These are phyloP conservation scores for Motacilla alba DNA, from an alignment of 2,113 vertebrate genomes.

Conservation along the genomic window DNA sequence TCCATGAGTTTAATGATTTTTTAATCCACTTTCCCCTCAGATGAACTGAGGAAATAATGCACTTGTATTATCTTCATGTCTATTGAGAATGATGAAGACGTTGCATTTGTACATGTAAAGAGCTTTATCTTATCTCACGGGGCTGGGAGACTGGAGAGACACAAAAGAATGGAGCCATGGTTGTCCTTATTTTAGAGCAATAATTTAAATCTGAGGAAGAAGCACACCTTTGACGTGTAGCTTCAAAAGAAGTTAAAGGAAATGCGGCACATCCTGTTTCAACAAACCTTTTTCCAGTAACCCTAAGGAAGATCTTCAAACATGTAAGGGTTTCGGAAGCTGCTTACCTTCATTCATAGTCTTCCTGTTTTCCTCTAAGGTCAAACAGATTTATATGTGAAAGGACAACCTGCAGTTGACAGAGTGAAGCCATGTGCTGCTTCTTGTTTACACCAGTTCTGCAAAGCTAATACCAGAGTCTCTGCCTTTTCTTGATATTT, in stretches of 20 bases:
- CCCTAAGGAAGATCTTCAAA: background rate
- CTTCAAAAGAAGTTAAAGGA: conserved; percentile 24
- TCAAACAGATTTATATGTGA: conserved; percentile 45
- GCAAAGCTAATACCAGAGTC: background rate
- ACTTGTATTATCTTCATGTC: background rate
- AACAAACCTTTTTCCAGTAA: conserved; percentile 20
- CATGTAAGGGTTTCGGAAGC: background rate
- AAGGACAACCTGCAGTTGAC: conserved; percentile 16
- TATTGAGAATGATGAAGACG: background rate
- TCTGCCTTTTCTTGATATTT: background rate
- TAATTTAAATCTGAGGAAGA: background rate
- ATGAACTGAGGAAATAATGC: background rate
- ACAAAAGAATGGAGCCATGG: background rate
- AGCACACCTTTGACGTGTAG: background rate
- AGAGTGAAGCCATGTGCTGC: background rate
- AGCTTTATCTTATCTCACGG: background rate
- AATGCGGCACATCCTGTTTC: background rate
- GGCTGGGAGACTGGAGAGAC: background rate
- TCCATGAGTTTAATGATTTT: background rate
- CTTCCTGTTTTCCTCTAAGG: conserved; percentile 44
- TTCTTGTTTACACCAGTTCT: background rate
- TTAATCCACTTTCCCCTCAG: background rate
- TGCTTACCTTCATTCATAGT: background rate
- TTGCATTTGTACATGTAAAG: background rate
- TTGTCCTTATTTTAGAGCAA: background rate